Evolutionary conservation across 2,113 vertebrate species (phyloP).

Genomic region (Amblyornis subalaris): DNA sequence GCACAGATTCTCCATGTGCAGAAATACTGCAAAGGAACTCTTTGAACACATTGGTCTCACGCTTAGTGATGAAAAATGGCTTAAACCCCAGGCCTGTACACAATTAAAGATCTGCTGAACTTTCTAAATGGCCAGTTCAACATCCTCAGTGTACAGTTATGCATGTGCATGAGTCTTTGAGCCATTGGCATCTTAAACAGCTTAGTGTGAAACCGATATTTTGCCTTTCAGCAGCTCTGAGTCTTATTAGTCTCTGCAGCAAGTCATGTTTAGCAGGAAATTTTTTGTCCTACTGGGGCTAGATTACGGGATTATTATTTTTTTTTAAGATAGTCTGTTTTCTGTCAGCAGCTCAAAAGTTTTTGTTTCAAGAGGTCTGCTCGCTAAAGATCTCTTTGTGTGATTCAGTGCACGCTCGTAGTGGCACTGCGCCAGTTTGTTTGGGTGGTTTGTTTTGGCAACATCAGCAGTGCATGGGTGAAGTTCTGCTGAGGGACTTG

Average conservation of each 20-base stretch:
- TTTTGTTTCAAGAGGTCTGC: neutral
- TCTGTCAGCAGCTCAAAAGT: neutral
- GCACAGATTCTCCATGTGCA: neutral
- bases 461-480: neutral
- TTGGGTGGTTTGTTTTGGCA: constrained; percentile 49
- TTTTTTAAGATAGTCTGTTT: neutral
- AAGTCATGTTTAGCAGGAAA: neutral
- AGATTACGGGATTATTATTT: neutral
- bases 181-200: neutral
- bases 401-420: neutral
- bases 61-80: neutral
- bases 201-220: neutral
- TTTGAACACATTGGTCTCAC: neutral
- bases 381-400: neutral
- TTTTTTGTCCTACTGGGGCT: neutral
- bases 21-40: neutral
- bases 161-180: neutral
- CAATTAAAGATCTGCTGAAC: neutral
- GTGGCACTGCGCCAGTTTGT: neutral
- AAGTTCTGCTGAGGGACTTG: neutral
- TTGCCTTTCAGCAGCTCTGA: neutral
- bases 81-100: neutral
- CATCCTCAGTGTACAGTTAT: neutral
- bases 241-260: neutral
- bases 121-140: neutral